Evolutionary conservation across 2,797 vertebrate genomes (phyloP).

Genomic region (Rhabdomys pumilio): DNA sequence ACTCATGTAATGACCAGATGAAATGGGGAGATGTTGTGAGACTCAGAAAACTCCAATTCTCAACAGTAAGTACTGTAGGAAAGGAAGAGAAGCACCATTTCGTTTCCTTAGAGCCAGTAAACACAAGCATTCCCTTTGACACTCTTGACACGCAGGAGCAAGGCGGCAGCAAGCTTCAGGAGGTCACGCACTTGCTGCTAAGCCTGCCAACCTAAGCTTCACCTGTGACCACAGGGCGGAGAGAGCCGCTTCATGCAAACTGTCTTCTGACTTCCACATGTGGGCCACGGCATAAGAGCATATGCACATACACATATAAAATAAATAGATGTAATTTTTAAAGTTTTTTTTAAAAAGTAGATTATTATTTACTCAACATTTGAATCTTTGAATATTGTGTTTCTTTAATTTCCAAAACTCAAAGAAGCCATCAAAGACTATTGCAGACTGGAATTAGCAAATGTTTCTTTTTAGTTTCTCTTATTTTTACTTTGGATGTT

Average conservation of each 20-base stretch:
- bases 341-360: constrained; percentile 2
- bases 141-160: neutral
- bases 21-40: neutral
- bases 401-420: constrained; percentile 38
- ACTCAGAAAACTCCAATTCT: neutral
- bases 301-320: neutral
- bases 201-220: neutral
- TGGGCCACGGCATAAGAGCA: neutral
- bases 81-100: constrained; percentile 52
- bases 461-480: neutral
- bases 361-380: constrained; percentile 62
- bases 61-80: constrained; percentile 47
- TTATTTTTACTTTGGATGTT: neutral
- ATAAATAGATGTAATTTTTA: neutral
- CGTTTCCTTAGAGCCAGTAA: constrained; percentile 42
- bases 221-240: neutral
- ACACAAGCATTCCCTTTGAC: constrained; percentile 26
- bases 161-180: neutral
- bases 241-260: too few relatives aligned
- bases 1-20: constrained; percentile 14
- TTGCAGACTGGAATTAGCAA: neutral
- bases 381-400: constrained; percentile 48
- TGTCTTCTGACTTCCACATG: neutral
- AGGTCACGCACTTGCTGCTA: neutral
- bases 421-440: constrained; percentile 52